These are phyloP conservation scores for Struthidea cinerea DNA, from an alignment of 2,113 vertebrate species.

Conservation along the genomic window DNA sequence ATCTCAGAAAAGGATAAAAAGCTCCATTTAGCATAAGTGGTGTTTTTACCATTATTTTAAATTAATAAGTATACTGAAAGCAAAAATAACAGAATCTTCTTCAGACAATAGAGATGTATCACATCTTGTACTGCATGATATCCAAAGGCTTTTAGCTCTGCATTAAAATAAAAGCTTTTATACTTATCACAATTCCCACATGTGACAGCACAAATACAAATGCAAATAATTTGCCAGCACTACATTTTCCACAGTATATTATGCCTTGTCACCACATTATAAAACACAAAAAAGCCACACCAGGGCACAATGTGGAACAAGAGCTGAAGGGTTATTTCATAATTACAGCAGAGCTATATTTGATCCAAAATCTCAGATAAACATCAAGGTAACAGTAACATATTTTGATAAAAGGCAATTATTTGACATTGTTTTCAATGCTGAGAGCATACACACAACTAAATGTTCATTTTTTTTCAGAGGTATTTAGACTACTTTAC, in stretches of 20 bases:
- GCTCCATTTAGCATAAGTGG: background rate
- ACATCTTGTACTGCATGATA: background rate
- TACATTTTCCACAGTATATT: background rate
- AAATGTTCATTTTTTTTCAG: background rate
- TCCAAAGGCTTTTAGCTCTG: background rate
- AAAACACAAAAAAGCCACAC: background rate
- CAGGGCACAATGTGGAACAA: background rate
- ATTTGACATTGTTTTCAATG: background rate
- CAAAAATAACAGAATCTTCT: background rate
- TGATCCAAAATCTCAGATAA: background rate
- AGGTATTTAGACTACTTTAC: background rate
- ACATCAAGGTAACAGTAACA: background rate
- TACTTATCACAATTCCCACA: background rate
- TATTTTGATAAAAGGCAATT: background rate
- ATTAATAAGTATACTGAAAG: background rate
- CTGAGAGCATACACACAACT: background rate
- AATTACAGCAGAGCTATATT: background rate
- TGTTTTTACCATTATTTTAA: background rate
- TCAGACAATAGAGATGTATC: background rate
- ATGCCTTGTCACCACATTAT: background rate
- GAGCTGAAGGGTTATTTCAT: background rate
- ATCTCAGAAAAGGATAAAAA: background rate
- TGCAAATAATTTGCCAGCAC: background rate
- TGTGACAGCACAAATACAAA: slow-evolving; percentile 4
- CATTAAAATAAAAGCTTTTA: background rate